phyloP scores from a whole-genome alignment of 2,797 vertebrate species.

The Chloroceryle amazona region DNA sequence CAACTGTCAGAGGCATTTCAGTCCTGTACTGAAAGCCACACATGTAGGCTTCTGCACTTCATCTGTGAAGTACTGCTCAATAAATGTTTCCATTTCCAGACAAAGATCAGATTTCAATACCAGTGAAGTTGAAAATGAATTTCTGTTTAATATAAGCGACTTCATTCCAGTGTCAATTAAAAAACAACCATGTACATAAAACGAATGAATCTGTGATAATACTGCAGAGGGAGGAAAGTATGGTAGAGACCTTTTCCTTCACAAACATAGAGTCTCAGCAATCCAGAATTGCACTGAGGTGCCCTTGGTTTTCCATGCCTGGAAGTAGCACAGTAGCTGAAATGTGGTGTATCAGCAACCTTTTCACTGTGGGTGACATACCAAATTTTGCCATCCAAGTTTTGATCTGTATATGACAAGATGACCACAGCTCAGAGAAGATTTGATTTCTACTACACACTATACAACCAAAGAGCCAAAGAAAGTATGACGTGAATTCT shows the following conservation, averaged over 20 bases:
- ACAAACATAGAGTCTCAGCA: background rate
- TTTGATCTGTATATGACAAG: background rate
- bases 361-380: background rate
- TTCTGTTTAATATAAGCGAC: background rate
- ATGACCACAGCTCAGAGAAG: background rate
- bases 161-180: background rate
- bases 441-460: rapidly evolving
- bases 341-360: background rate
- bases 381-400: background rate
- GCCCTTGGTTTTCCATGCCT: background rate
- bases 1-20: background rate
- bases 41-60: background rate
- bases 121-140: background rate
- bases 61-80: background rate
- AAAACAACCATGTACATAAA: background rate
- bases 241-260: background rate
- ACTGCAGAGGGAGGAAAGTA: background rate
- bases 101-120: background rate
- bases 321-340: background rate
- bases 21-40: background rate
- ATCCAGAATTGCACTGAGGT: background rate
- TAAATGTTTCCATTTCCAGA: background rate
- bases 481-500: background rate
- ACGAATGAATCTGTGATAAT: background rate
- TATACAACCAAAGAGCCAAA: background rate